Evolutionary conservation across 2,113 vertebrate species (phyloP).

Genomic region (Scortum barcoo): DNA sequence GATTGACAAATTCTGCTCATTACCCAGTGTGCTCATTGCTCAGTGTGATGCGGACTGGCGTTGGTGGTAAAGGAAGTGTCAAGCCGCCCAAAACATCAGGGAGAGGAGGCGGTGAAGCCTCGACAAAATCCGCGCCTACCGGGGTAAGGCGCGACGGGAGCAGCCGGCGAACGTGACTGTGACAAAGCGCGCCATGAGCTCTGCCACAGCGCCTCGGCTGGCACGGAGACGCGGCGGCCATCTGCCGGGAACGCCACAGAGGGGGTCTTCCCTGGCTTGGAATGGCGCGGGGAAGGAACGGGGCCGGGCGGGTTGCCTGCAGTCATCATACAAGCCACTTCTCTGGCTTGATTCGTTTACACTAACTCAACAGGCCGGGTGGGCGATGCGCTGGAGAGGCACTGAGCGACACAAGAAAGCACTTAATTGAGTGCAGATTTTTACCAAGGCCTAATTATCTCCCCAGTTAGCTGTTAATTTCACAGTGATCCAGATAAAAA

Average conservation of each 20-base stretch:
- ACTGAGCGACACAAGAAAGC: slow-evolving; percentile 57
- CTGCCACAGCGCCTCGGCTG: slow-evolving; percentile 60
- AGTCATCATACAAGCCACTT: slow-evolving; percentile 55
- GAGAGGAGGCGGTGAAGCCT: slow-evolving; percentile 54
- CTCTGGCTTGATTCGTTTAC: slow-evolving; percentile 67
- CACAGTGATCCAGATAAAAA: slow-evolving; percentile 18
- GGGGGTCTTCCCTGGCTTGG: slow-evolving; percentile 72
- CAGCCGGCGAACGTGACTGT: slow-evolving; percentile 69
- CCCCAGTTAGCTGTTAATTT: slow-evolving; percentile 53
- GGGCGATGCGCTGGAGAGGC: slow-evolving; percentile 47
- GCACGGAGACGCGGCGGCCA: slow-evolving; percentile 62
- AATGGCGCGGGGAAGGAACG: slow-evolving; percentile 33
- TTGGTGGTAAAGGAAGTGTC: slow-evolving; percentile 46
- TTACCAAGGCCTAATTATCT: slow-evolving; percentile 53
- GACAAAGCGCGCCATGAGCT: slow-evolving; percentile 71
- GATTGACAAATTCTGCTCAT: slow-evolving; percentile 78
- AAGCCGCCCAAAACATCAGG: slow-evolving; percentile 43
- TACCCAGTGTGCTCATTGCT: slow-evolving; percentile 64
- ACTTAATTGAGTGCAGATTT: slow-evolving; percentile 64
- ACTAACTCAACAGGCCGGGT: slow-evolving; percentile 55
- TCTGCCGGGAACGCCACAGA: slow-evolving; percentile 70
- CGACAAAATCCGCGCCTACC: slow-evolving; percentile 43
- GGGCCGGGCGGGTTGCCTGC: slow-evolving; percentile 49
- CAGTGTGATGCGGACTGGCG: slow-evolving; percentile 58
- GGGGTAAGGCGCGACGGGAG: slow-evolving; percentile 52